phyloP scores from a whole-genome alignment of 2,888 invertebrate genomes.

The Andrena praecox region DNA sequence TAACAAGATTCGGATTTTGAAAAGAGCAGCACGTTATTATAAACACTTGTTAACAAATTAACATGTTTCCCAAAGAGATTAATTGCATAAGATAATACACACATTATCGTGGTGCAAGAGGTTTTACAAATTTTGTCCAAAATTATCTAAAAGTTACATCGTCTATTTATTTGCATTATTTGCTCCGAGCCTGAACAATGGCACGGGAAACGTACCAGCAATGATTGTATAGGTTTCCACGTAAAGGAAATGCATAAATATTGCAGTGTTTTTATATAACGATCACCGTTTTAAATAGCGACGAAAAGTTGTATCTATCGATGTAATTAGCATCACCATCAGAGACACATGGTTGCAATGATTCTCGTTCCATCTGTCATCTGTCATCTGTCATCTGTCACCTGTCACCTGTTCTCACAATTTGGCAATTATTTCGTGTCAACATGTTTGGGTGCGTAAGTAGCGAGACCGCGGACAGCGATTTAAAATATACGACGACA shows the following conservation, averaged over 20 bases:
- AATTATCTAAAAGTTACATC: slow-evolving; percentile 8
- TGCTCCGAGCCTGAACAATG: neutral
- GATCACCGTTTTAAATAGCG: slow-evolving; percentile 35
- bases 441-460: neutral
- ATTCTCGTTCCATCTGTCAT: slow-evolving; percentile 37
- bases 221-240: slow-evolving; percentile 59
- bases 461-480: slow-evolving; percentile 29
- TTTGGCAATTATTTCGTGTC: slow-evolving; percentile 14
- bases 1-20: slow-evolving; percentile 21
- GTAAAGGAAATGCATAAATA: slow-evolving; percentile 25
- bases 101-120: slow-evolving; percentile 13
- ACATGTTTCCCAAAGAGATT: slow-evolving; percentile 28
- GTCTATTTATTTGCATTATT: slow-evolving; percentile 16
- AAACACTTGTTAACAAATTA: slow-evolving; percentile 29
- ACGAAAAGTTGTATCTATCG: slow-evolving; percentile 46
- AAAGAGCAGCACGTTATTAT: slow-evolving; percentile 30
- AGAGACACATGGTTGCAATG: slow-evolving; percentile 41
- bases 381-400: slow-evolving; percentile 26
- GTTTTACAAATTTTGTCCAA: neutral
- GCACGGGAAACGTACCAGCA: slow-evolving; percentile 25
- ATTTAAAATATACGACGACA: slow-evolving; percentile 56
- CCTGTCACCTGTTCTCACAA: slow-evolving; percentile 1
- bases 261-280: slow-evolving; percentile 61
- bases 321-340: slow-evolving; percentile 32
- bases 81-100: slow-evolving; percentile 8